Conservation (phyloP, 2,113 vertebrate species). For the Peromyscus californicus region DNA sequence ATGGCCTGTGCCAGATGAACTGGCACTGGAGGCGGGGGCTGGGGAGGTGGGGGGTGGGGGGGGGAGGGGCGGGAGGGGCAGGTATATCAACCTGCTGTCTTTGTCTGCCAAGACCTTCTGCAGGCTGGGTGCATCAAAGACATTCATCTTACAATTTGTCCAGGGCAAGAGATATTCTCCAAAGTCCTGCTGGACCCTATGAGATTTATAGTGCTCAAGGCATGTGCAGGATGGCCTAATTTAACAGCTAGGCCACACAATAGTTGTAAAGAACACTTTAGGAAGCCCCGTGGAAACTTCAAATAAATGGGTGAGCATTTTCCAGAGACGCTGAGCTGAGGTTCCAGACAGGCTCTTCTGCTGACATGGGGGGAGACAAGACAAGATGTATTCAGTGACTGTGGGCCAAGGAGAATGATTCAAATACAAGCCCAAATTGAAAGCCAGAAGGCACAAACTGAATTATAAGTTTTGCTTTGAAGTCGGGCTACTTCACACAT, state of each 20-base stretch:
- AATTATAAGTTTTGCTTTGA: slow-evolving; percentile 65
- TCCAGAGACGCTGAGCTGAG: slow-evolving; percentile 20
- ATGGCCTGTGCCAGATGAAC: neutral
- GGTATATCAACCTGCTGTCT: neutral
- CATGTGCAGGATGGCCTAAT: neutral
- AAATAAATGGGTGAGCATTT: neutral
- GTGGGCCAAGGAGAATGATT: slow-evolving; percentile 41
- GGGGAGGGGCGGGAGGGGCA: too few relatives aligned
- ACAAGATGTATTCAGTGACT: neutral
- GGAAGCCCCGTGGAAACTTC: neutral
- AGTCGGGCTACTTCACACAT: neutral
- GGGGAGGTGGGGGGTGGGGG: fast-evolving
- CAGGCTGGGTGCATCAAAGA: neutral
- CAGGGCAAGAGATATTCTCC: neutral
- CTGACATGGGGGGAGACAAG: neutral
- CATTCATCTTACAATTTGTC: neutral
- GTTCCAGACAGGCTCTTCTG: neutral
- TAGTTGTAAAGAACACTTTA: slow-evolving; percentile 14
- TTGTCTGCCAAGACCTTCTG: neutral
- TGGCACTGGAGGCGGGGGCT: neutral
- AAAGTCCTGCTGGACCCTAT: neutral
- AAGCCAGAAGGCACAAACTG: slow-evolving; percentile 37
- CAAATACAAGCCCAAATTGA: slow-evolving; percentile 15
- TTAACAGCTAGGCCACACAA: neutral
- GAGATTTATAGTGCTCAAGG: neutral